Conservation (phyloP, 2,797 vertebrate species). For the Poeciliopsis presidionis region DNA sequence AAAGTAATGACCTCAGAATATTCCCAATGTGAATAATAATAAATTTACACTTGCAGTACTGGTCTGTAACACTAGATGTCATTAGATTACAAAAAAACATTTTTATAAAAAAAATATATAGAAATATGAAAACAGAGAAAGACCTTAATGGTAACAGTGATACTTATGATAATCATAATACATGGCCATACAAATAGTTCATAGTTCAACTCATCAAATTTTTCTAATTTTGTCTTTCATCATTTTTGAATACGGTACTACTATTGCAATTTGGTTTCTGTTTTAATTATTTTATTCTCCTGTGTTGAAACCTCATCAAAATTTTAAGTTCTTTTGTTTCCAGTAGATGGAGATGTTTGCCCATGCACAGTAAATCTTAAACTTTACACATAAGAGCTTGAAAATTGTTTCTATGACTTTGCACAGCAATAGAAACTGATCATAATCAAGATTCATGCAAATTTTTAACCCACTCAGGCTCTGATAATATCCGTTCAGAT, state of each 20-base stretch:
- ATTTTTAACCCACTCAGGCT: not conserved
- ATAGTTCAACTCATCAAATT: not conserved
- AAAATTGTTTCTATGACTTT: not conserved
- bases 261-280: not conserved
- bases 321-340: not conserved
- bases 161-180: not conserved
- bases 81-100: conserved; percentile 12
- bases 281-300: no score
- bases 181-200: not conserved
- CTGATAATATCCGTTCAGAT: not conserved
- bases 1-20: conserved; percentile 44
- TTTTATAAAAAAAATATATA: not conserved
- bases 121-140: not conserved
- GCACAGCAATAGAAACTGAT: not conserved
- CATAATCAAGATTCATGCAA: not conserved
- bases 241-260: not conserved
- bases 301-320: not conserved
- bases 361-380: not conserved
- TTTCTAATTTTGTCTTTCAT: not conserved
- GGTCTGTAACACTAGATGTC: conserved; percentile 59
- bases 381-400: not conserved
- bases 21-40: conserved; percentile 7
- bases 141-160: not conserved
- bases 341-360: not conserved
- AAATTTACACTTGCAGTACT: conserved; percentile 33